Base-by-base conservation (phyloP, 2,113 vertebrate genomes). In the Tenebrosternarchus preto region DNA sequence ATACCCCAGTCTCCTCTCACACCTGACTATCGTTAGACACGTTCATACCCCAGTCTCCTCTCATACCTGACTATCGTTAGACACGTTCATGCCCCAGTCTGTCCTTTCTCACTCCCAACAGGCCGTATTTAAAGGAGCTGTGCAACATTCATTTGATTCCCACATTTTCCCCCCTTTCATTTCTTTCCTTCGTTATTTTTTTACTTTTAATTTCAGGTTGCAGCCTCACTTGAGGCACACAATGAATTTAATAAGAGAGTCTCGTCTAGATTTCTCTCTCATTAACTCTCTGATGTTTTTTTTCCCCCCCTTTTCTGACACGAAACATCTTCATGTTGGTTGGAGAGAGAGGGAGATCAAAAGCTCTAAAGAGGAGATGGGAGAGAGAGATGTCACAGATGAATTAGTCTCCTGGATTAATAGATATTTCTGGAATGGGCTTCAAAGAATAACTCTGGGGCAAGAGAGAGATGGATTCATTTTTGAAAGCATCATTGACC, bases 361-460 rank as follows among this genome's bases (percentile, higher is more conserved):
- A 89, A 64, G 15, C 70, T 81, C 53, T 84, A 56, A 84, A 81
- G 79, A 87, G 80, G 83, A 77, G 20, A 78, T 78, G 80, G 85
- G 84, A 81, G 82, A 86, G 81, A 81, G 68, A 72, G 86, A 81
- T 89, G 64, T 57, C 60, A 83, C 81, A 86, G 88, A 91, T 89
- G 85, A 85, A 89, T 88, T 85, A 87, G 81, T 84, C 66, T 64
- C 85, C 79, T 12, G 84, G 83, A 89, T 88, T 88, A 90, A 90
- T 89, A 89, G 86, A 90, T 91, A 61, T 88, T 90, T 86, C 82
- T 82, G 80, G 85, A 85, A 85, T 80, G 70, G 78, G 75, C 87
- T 87, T 85, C 86, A 90, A 89, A 91, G 87, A 57, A 87, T 87
- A 86, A 76, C 84, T 80, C 68, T 82, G 70, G 73, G 84, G 55